These are phyloP conservation scores for Acanthisitta chloris DNA, from an alignment of 2,113 vertebrate species.

Conservation along the genomic window DNA sequence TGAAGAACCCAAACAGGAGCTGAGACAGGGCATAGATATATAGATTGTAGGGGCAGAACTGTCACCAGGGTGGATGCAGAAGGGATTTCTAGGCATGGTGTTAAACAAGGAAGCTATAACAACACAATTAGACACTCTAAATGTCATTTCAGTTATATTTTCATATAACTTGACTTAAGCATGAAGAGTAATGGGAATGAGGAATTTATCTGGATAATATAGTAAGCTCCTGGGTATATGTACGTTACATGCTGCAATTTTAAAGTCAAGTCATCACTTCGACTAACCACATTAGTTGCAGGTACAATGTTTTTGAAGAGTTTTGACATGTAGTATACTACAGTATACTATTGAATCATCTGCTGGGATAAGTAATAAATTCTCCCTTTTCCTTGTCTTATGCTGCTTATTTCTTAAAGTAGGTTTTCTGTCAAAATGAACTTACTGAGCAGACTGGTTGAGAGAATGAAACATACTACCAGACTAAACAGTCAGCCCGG, in stretches of 20 bases:
- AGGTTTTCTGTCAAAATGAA: background rate
- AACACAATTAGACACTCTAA: background rate
- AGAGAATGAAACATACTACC: background rate
- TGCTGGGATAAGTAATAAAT: background rate
- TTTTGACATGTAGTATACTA: background rate
- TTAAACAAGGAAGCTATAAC: background rate
- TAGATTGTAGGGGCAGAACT: background rate
- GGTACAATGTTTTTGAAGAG: background rate
- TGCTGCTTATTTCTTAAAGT: background rate
- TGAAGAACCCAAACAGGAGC: background rate
- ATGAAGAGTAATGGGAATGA: background rate
- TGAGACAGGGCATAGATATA: background rate
- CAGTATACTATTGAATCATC: background rate
- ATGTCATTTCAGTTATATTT: background rate
- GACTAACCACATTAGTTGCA: background rate
- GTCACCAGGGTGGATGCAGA: background rate
- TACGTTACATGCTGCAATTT: background rate
- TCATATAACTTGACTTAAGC: background rate
- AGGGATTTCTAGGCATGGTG: background rate
- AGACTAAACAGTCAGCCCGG: background rate
- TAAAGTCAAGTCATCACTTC: background rate
- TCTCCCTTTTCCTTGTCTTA: background rate
- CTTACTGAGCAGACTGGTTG: background rate
- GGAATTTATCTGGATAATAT: background rate
- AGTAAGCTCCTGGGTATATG: background rate